phyloP scores from a whole-genome alignment of 2,888 invertebrate genomes.

The Lasioglossum pauxillum region DNA sequence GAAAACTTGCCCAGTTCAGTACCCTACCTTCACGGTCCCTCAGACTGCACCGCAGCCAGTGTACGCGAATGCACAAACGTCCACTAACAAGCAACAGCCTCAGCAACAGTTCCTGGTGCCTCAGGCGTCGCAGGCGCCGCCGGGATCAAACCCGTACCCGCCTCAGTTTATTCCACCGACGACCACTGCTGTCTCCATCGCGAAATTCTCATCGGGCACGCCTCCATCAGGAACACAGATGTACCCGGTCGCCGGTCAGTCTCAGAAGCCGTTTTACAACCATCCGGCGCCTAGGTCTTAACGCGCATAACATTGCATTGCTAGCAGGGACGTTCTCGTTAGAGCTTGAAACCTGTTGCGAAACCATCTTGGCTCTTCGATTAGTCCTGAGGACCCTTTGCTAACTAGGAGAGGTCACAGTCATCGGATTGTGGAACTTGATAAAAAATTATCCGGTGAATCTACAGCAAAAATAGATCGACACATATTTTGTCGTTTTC shows the following conservation, averaged over 20 bases:
- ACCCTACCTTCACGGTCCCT: constrained; percentile 71
- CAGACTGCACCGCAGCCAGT: constrained; percentile 62
- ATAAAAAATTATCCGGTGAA: too few species aligned
- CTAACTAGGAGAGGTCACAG: neutral
- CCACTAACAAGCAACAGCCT: constrained; percentile 38
- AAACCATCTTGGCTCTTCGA: neutral
- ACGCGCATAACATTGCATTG: constrained; percentile 73
- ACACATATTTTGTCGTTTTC: too few species aligned
- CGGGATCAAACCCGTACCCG: constrained; percentile 82
- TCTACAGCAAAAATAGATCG: too few species aligned
- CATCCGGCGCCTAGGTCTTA: constrained; percentile 80
- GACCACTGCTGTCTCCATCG: constrained; percentile 71
- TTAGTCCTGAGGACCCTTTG: neutral
- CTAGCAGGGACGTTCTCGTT: constrained; percentile 61
- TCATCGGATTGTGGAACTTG: neutral
- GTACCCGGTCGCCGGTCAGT: constrained; percentile 62
- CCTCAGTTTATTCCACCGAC: constrained; percentile 78
- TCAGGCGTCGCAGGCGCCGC: constrained; percentile 80
- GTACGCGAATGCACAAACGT: constrained; percentile 43
- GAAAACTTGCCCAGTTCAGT: constrained; percentile 76
- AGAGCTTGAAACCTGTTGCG: neutral
- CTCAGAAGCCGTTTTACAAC: constrained; percentile 75
- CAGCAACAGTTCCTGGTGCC: constrained; percentile 63
- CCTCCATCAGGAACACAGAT: constrained; percentile 65
- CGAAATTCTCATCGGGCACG: constrained; percentile 67